A percentile compares a stretch with the other conserved stretches of the same genome.
These are phyloP conservation scores for Drosophila seguyi DNA, from an alignment of 1,140 invertebrate genomes.

Conservation along the genomic window DNA sequence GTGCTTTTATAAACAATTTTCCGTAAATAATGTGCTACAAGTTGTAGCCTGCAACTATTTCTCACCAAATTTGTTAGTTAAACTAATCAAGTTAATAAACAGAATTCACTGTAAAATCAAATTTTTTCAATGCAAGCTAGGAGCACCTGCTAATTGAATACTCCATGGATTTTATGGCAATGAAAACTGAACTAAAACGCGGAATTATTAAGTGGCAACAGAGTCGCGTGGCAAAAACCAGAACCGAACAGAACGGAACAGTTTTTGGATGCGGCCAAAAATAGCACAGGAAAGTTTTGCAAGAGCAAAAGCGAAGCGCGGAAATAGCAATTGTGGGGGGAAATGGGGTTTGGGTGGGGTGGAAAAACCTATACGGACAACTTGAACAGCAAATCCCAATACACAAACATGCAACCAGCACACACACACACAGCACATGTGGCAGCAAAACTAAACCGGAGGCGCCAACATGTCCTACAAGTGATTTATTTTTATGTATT, in stretches of 20 bases:
- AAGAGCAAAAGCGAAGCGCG: slow-evolving; percentile 23
- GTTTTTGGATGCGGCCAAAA: slow-evolving; percentile 51
- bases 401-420: slow-evolving; percentile 55
- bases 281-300: slow-evolving; percentile 46
- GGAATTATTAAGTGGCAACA: slow-evolving; percentile 35
- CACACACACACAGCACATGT: slow-evolving; percentile 35
- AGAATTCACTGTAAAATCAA: not conserved
- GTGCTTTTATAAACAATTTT: not conserved
- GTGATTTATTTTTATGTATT: slow-evolving; percentile 84
- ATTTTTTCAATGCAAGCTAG: too few species aligned
- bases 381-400: slow-evolving; percentile 73
- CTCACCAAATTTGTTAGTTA: not conserved
- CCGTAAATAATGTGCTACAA: too few species aligned
- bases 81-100: not conserved
- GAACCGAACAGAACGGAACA: slow-evolving; percentile 13
- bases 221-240: slow-evolving; percentile 31
- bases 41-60: too few species aligned
- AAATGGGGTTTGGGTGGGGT: not conserved
- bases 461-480: slow-evolving; percentile 83
- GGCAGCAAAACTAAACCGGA: slow-evolving; percentile 78
- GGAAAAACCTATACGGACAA: slow-evolving; percentile 62
- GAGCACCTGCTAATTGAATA: slow-evolving; percentile 32
- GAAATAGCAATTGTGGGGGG: slow-evolving; percentile 12
- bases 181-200: slow-evolving; percentile 12
- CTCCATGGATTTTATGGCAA: slow-evolving; percentile 3